phyloP scores from a whole-genome alignment of 1,140 invertebrate genomes.

The Sitodiplosis mosellana region DNA sequence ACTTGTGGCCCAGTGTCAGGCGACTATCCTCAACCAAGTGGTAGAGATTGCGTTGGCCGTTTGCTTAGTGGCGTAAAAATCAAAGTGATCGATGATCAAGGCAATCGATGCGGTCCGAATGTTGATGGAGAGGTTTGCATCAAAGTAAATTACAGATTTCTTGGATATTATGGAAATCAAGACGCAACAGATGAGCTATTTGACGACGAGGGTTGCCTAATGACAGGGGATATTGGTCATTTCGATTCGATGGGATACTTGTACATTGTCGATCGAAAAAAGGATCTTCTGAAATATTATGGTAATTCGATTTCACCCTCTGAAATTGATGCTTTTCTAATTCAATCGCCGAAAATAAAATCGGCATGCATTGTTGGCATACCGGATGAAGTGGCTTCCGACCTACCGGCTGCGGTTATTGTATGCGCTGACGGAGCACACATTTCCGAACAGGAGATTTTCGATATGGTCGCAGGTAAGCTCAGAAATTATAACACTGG shows the following conservation, averaged over 20 bases:
- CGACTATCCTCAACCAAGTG: not conserved
- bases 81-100: constrained; percentile 26
- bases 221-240: constrained; percentile 46
- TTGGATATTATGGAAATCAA: constrained; percentile 22
- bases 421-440: too few species aligned
- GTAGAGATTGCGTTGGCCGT: constrained; percentile 11
- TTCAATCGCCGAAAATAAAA: too few species aligned
- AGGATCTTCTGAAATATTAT: constrained; percentile 32
- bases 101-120: constrained; percentile 15
- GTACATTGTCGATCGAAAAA: constrained; percentile 38
- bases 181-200: constrained; percentile 20
- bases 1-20: not conserved
- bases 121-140: constrained; percentile 21
- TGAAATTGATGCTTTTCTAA: constrained; percentile 21
- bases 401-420: too few species aligned
- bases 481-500: too few species aligned
- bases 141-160: constrained; percentile 16
- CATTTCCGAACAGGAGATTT: too few species aligned
- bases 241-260: constrained; percentile 33
- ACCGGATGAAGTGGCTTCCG: too few species aligned
- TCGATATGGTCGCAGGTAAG: too few species aligned
- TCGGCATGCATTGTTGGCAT: too few species aligned
- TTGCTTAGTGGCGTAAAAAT: constrained; percentile 16
- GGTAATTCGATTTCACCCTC: constrained; percentile 23
- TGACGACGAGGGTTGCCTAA: constrained; percentile 39